Evolutionary conservation across 2,113 vertebrate genomes (phyloP), one percentile per base, ranked within the genome.

Genomic region (Panthera leo): DNA sequence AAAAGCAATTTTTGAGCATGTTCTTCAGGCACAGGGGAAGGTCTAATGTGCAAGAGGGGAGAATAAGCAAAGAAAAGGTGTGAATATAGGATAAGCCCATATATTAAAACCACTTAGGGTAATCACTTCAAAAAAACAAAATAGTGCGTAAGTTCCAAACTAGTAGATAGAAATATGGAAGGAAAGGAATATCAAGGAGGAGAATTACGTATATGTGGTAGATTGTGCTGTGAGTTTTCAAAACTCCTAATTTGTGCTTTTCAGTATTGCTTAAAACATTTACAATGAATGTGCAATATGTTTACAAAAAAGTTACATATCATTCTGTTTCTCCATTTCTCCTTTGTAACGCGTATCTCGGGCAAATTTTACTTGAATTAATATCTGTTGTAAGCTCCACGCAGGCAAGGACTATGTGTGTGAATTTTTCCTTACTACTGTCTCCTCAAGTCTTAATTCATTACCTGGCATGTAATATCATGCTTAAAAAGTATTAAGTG

Each of bases 361-460:
- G 36, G 48, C 18, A 83, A 83, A 65, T 83, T 93, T 83, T 90
- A 78, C 45, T 95, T 71, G 71, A 89, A 89, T 92, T 87, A 71
- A 51, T 67, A 39, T 70, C 16, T 87, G 51, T 21, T 78, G 15
- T 93, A 88, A 88, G 27, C 31, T 58, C 36, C 3, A 25, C 73
- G 36, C 18, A 79, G 76, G 61, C 58, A 95, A 68, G 82, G 29
- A 76, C 6, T 68, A 10, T 51, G 27, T 78, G 53, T 7, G 29
- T 39, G 23, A 92, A 34, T 55, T 93, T 55, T 87, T 71, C 58
- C 34, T 94, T 25, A 55, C 39, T 21, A 48, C 91, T 94, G 21
- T 51, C 73, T 53, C 70, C 11, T 82, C 12, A 92, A 34, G 88
- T 79, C 5, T 84, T 94, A 78, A 80, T 78, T 93, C 36, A 96